A percentile compares a stretch with the other conserved stretches of the same genome.
phyloP scores from a whole-genome alignment of 2,888 invertebrate genomes.

The Nebria salina region DNA sequence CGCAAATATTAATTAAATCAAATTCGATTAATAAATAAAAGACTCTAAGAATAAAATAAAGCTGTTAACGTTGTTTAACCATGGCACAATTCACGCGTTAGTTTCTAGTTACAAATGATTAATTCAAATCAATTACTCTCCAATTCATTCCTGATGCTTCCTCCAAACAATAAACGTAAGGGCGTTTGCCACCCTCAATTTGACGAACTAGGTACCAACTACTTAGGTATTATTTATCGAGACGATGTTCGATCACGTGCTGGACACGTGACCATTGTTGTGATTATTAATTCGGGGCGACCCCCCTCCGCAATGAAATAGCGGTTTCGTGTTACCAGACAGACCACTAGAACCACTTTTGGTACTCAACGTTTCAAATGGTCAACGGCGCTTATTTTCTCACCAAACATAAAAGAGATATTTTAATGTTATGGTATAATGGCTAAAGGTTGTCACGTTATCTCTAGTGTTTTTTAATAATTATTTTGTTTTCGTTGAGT shows the following conservation, averaged over 20 bases:
- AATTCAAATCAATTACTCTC: neutral
- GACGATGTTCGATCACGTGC: conserved; percentile 55
- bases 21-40: too few species aligned
- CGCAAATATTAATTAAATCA: too few species aligned
- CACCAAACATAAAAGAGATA: conserved; percentile 6
- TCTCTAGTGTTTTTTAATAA: neutral
- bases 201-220: neutral
- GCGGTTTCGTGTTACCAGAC: conserved; percentile 48
- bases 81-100: neutral
- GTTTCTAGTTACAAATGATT: conserved; percentile 1
- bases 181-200: neutral
- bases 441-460: neutral
- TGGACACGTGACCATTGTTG: conserved; percentile 56
- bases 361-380: conserved; percentile 34
- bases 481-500: neutral
- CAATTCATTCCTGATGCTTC: neutral
- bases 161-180: neutral
- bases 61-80: neutral
- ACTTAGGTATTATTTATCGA: conserved; percentile 52
- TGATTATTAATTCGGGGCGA: conserved; percentile 55
- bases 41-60: too few species aligned
- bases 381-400: conserved; percentile 3
- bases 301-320: conserved; percentile 44
- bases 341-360: conserved; percentile 3
- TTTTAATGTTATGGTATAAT: neutral